Evolutionary conservation across 2,888 invertebrate genomes (phyloP), one percentile per base, ranked within the genome.

Genomic region (Acleris holmiana): DNA sequence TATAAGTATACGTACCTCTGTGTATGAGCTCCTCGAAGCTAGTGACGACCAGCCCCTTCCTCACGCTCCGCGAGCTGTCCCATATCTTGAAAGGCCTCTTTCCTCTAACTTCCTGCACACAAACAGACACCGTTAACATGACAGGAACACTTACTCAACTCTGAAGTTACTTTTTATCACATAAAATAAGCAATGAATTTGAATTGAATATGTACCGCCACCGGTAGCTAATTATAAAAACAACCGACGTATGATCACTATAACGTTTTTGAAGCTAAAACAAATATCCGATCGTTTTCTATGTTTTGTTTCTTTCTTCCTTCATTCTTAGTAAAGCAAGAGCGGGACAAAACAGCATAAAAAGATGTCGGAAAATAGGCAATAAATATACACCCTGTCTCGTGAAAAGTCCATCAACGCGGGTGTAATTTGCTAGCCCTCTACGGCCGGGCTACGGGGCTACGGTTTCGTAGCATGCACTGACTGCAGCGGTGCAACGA

Each of bases 41-140:
- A 89, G 96, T 96, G 91, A 97, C 98, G 86, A 97, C 97, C 93
- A 98, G 94, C 88, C 97, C 97, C 94, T 98, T 98, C 93, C 97
- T 95, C 90, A 97, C 96, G 94, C 96, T 97, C 94, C 98, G 95
- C 94, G 96, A 96, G 93, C 97, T 96, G 95, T 98, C 97, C 98
- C 98, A 98, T 96, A 98, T 96, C 95, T 98, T 98, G 94, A 98
- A 97, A 95, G 98, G 97, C 95, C 97, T 97, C 95, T 97, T 97
- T 95, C 96, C 97, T 94, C 97, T 96, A 95, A 96, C 96, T 95
- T 97, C 97, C 97, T 97, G 94, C 69, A 93, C 94, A 83, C 79
- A 74, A 75, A 78, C 68, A 70, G 35, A 58, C 63, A 58, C 57
- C 18, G 23, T 58, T 58, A 51, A 35, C 35, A 15, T 2, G 8